Evolutionary conservation across 1,140 invertebrate genomes (phyloP), one percentile per base, ranked within the genome.

Genomic region (Drosophila lowei): DNA sequence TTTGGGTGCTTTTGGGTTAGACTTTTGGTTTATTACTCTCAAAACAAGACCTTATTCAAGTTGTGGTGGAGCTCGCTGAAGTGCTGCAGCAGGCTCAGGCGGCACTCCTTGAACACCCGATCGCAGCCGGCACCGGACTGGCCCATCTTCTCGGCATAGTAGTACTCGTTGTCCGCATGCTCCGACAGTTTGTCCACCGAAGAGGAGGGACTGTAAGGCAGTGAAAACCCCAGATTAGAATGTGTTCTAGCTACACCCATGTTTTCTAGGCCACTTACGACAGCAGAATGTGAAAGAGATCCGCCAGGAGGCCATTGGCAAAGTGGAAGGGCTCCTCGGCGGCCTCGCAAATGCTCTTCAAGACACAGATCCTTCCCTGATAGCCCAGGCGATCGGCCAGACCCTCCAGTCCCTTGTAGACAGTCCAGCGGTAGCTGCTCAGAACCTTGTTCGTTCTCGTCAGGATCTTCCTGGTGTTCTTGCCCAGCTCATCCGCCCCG

Each of bases 341-440:
- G 1, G 93, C 93, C 91, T 96, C 95, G 84, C 96, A 96, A 84
- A 96, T 95, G 66, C 94, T 94, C 81, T 94, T 94, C 44, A 96
- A 92, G 49, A 96, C 92, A 91, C 96, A 96, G 64, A 93, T 92
- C 70, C 94, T 93, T 8, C 95, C 95, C 68, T 93, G 92, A 63
- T 93, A 93, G 6, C 94, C 94, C 85, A 94, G 92, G 44, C 93
- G 83, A 38, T 74, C 71, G 2, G 84, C 89, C 59, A 91, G 50
- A 4, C 74, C 80, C 49, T 91, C 90, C 16, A 91, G 61, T 0
- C 57, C 90, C 53, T 81, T 89, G 47, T 91, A 91, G 0, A 90
- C 52, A 2, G 78, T 74, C 90, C 90, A 91, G 4, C 90, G 80
- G 60, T 90, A 90, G 23, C 79, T 90, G 25, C 88, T 88, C 1